Percentiles rank a stretch among this genome's conserved stretches.
Evolutionary conservation across 30 jellyfish, hydroid and myxozoan species (phyloP).

Genomic region (Catostylus mosaicus): DNA sequence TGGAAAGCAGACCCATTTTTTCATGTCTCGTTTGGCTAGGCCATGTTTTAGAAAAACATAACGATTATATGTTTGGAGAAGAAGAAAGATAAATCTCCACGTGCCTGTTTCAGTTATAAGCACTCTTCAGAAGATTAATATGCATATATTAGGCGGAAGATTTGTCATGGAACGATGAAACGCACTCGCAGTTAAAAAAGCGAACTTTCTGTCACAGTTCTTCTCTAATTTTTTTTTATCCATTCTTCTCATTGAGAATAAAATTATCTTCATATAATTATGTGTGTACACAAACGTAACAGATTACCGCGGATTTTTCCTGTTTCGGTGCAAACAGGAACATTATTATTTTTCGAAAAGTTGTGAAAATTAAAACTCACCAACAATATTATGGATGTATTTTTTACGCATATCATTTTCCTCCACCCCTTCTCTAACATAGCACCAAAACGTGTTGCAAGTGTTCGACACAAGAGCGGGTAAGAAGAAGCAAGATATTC

Average conservation of each 20-base stretch:
- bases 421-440: background rate
- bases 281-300: no score
- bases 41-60: no score
- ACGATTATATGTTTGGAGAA: no score
- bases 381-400: background rate
- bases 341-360: background rate
- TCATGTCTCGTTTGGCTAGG: no score
- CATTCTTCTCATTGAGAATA: no score
- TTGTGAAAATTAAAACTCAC: background rate
- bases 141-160: background rate
- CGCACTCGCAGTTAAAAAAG: no score
- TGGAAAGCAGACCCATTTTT: background rate
- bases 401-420: background rate
- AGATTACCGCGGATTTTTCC: background rate
- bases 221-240: no score
- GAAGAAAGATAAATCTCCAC: background rate
- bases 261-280: no score
- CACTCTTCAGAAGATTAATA: background rate
- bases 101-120: background rate
- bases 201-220: no score
- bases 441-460: background rate
- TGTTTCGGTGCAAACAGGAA: background rate
- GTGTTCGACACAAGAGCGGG: slow-evolving; percentile 59
- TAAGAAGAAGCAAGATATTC: background rate
- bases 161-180: no score